Base-by-base conservation (phyloP, 2,797 vertebrate genomes). In the Enteromius radiatus region DNA sequence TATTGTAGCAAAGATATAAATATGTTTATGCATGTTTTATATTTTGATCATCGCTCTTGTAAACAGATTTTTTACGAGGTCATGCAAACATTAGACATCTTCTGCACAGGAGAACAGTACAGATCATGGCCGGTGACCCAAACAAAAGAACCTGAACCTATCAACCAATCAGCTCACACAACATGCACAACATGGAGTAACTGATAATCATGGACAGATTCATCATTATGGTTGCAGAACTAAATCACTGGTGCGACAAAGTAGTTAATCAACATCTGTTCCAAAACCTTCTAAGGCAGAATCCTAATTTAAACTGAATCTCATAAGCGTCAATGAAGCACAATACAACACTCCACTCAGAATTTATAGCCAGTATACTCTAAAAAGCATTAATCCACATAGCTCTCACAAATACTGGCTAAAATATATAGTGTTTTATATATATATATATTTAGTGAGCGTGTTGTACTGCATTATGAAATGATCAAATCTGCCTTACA, bases 1-100 rank as follows among this genome's bases (percentile, higher is more conserved):
- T 92, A 91, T 93, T 86, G 77, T 78, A 76, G 81, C 85, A 87
- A 81, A 82, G 84, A 87, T 86, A 92, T 91, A 21, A 56, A 91
- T 85, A 43, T 64, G 33, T 61, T 91, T 92, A 91, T 86, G 91
- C 91, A 93, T 83, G 70, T 86, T 63, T 92, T 91, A 87, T 92
- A 91, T 91, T 90, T 94, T 92, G 92, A 92, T 95, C 92, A 88
- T 88, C 84, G 87, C 85, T 88, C 84, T 94, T 95, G 94, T 95
- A 95, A 94, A 95, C 93, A 94, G 93, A 93, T 78, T 61, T 65
- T 91, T 93, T 91, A 95, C 92, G 92, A 93, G 94, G 92, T 95
- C 95, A 95, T 95, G 94, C 94, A 95, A 87, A 95, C 93, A 93
- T 90, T 93, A 93, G 93, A 95, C 91, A 75, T 93, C 90, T 92